Evolutionary conservation across 2,888 invertebrate species (phyloP), one percentile per base, ranked within the genome.

Genomic region (Drosophila melanosoma): DNA sequence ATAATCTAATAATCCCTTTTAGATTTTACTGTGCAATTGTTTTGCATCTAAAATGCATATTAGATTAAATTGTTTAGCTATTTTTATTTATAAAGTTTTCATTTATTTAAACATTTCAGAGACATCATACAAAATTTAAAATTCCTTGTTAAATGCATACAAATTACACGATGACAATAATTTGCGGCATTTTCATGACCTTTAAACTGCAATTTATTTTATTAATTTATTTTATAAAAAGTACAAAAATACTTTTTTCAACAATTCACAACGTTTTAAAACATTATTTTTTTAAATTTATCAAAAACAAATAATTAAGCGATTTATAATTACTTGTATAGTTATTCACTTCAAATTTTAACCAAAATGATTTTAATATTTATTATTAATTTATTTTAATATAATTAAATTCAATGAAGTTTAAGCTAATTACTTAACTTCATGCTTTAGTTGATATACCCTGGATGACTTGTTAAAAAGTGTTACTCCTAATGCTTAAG

Each of bases 1-100:
- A 68, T 75, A 65, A 66, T 66, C 52, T 68, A 70, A 56, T 20
- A 68, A 11, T 29, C 29, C 29, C 29, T 5, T 29, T 29, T 29
- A 29, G 29, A 29, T 29, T 29, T 6, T 29, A 29, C 6, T 29
- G 29, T 6, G 29, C 29, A 29, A 29, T 29, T 29, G 29, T 29
- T 29, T 29, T 29, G 6, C 29, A 29, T 29, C 2, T 29, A 6
- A 29, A 29, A 29, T 5, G 29, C 29, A 29, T 29, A 29, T 29
- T 29, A 29, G 6, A 29, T 29, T 29, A 29, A 5, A 29, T 29
- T 29, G 29, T 6, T 29, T 29, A 29, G 29, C 29, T 29, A 29
- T 29, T 29, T 29, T 26, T 26, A 26, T 45, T 45, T 20, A 12
- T 12, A 20, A 12, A 20, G 42, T 23, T 23, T 23, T 23, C 1